These are phyloP conservation scores for Petrosia ficiformis DNA, from an alignment of 37 sponge, comb jelly and placozoan genomes.

Conservation along the genomic window DNA sequence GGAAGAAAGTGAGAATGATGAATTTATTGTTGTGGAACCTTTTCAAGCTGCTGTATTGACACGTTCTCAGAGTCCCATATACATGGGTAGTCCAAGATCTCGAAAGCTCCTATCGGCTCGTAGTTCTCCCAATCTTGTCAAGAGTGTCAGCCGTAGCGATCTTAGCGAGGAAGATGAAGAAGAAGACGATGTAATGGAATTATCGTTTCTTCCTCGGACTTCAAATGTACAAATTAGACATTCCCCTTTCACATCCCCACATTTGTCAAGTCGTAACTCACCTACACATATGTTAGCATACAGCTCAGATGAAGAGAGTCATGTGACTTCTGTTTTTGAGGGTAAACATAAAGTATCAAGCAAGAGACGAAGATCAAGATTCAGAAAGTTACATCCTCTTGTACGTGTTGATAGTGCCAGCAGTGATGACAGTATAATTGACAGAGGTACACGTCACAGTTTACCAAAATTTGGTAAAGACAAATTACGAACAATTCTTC, in stretches of 20 bases:
- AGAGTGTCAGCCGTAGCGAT: slow-evolving; percentile 54
- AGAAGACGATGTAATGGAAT: slow-evolving; percentile 73
- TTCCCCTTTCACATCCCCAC: slow-evolving; percentile 70
- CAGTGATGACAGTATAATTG: slow-evolving; percentile 45
- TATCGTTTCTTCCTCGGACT: slow-evolving; percentile 26
- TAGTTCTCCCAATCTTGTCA: slow-evolving; percentile 28
- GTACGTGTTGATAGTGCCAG: slow-evolving; percentile 55
- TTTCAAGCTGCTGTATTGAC: neutral
- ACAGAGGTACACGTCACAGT: neutral
- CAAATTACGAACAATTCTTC: slow-evolving; percentile 6
- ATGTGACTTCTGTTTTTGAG: neutral
- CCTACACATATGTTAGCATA: slow-evolving; percentile 60
- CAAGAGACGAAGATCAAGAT: neutral
- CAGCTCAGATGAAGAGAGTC: slow-evolving; percentile 68
- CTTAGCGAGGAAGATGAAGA: slow-evolving; percentile 65
- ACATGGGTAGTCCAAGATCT: slow-evolving; percentile 17
- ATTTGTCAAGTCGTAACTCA: slow-evolving; percentile 49
- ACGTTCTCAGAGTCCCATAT: slow-evolving; percentile 2
- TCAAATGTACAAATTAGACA: neutral
- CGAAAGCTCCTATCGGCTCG: slow-evolving; percentile 24
- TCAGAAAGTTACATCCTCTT: slow-evolving; percentile 12
- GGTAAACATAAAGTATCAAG: neutral
- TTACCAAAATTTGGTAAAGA: neutral
- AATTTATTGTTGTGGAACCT: slow-evolving; percentile 8
- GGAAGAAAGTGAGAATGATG: slow-evolving; percentile 71